Conservation (phyloP, 2,888 invertebrate genomes). For the Zygogramma bicolorata region DNA sequence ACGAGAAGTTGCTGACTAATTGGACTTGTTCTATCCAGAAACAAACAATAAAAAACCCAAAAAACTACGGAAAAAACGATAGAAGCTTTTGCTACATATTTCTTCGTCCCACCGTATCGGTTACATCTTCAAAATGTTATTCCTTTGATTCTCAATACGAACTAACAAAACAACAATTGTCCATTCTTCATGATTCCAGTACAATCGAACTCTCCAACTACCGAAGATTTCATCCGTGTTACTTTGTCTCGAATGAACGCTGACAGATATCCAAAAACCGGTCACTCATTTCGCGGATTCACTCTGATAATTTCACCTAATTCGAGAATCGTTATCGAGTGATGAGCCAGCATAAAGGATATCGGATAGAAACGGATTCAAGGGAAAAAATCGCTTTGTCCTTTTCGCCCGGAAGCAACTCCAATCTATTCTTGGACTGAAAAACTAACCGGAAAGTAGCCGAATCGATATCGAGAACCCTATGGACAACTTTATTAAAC, state of each 20-base stretch:
- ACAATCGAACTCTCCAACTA: too few species aligned
- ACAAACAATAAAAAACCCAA: too few species aligned
- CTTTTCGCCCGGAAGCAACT: neutral
- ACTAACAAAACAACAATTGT: too few species aligned
- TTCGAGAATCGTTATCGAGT: neutral
- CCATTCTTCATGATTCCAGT: too few species aligned
- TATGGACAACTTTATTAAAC: slow-evolving; percentile 6
- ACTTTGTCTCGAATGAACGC: neutral
- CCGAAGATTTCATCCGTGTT: neutral
- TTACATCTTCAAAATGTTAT: too few species aligned
- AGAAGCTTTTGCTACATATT: too few species aligned
- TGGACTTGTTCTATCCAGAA: too few species aligned
- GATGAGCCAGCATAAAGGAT: neutral
- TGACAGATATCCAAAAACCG: neutral
- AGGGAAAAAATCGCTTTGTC: neutral
- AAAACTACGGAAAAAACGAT: too few species aligned
- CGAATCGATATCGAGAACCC: slow-evolving; percentile 2
- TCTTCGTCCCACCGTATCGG: too few species aligned
- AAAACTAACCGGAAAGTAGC: slow-evolving; percentile 7
- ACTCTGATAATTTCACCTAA: slow-evolving; percentile 6
- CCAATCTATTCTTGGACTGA: slow-evolving; percentile 8
- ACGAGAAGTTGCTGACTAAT: too few species aligned
- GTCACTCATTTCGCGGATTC: neutral
- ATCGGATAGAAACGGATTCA: neutral
- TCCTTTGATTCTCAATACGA: too few species aligned